Base-by-base conservation (phyloP, 1,140 invertebrate genomes). In the Papilio machaon region DNA sequence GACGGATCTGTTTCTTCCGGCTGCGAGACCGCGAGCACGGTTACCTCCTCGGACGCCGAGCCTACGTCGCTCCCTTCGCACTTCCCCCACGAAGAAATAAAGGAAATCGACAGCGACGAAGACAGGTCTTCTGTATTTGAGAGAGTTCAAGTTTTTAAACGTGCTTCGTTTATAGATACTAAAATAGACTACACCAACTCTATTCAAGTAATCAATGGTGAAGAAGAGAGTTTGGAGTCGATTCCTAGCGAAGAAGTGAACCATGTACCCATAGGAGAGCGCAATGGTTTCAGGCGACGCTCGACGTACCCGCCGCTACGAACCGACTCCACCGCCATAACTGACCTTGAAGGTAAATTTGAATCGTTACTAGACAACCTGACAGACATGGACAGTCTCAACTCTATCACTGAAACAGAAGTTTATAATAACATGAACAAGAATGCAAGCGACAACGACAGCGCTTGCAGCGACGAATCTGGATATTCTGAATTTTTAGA, bases 1-100 rank as follows among this genome's bases (percentile, higher is more conserved):
- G 97, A 97, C 87, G 97, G 97, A 82, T 96, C 95, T 77, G 96
- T 97, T 87, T 97, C 97, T 76, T 97, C 96, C 82, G 97, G 97
- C 73, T 97, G 97, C 90, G 97, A 97, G 89, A 97, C 97, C 6
- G 96, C 97, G n/a, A 97, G 97, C 89, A 97, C 97, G 2, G 96
- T 96, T n/a, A 95, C 95, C 47, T 95, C 95, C 46, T 95, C 92
- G 30, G 94, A 95, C 83, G 91, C 91, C 30, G 95, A 95, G 82
- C 94, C 94, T 80, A 89, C 91, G 30, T 95, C 95, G 58, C 90
- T 95, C 74, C 94, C 93, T 19, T 94, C 92, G 38, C 91, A 90
- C 67, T 90, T 91, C 81, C 88, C 88, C 2, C 88, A 89, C 19
- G 91, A 94, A 77, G 93, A 95, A 81, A 79, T 87, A 52, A 93